Conservation (phyloP, 2,888 invertebrate species). For the Pantelozetes paolii region DNA sequence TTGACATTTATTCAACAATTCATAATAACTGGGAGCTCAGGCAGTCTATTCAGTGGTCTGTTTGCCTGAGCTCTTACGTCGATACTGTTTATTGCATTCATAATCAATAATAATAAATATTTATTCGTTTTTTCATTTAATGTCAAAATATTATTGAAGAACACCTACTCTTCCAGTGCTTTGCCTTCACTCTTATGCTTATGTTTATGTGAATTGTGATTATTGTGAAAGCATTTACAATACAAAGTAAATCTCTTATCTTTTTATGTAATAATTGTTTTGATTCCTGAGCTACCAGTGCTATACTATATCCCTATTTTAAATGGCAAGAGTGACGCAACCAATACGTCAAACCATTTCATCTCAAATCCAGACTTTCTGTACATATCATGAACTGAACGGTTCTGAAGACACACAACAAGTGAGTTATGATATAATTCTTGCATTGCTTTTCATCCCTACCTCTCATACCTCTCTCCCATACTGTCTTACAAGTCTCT, state of each 20-base stretch:
- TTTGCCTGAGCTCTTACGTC: not conserved
- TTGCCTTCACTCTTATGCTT: not conserved
- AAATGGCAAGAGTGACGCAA: conserved; percentile 28
- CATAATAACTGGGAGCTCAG: not conserved
- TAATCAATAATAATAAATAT: conserved; percentile 27
- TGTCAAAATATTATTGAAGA: conserved; percentile 27
- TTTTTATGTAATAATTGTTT: conserved; percentile 4
- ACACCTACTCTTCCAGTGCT: conserved; percentile 20
- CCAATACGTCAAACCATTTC: not conserved
- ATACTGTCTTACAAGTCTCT: conserved; percentile 29
- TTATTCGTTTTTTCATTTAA: not conserved
- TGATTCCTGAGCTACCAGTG: not conserved
- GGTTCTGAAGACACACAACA: not conserved
- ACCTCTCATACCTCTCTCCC: conserved; percentile 10
- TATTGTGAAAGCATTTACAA: not conserved
- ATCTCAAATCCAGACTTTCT: conserved; percentile 5
- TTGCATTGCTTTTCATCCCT: not conserved
- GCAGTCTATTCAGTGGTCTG: not conserved
- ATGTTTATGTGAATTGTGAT: not conserved
- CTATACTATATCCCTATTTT: not conserved
- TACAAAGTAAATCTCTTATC: conserved; percentile 11
- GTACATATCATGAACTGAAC: not conserved
- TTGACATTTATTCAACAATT: not conserved
- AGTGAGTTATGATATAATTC: conserved; percentile 21
- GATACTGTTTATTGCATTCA: conserved; percentile 26